Conservation (phyloP, 1,140 invertebrate genomes). For the Neocloeon triangulifer region DNA sequence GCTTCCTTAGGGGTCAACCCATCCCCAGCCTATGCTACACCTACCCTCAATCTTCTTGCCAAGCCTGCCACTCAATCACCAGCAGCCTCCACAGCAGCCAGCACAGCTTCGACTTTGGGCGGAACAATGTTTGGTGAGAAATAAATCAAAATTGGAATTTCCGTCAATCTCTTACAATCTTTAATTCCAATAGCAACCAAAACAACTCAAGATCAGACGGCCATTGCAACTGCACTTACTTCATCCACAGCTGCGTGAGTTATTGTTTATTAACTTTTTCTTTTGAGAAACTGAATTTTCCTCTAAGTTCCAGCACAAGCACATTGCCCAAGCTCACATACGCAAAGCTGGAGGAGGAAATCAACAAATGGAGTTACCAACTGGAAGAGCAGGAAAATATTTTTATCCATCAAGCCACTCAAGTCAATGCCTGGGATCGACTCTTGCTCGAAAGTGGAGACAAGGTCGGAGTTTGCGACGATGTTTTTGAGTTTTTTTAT, state of each 20-base stretch:
- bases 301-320: constrained; percentile 17
- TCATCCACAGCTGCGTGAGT: constrained; percentile 4
- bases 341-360: constrained; percentile 71
- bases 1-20: no score
- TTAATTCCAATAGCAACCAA: no score
- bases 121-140: no score
- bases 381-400: constrained; percentile 82
- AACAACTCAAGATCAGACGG: no score
- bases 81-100: no score
- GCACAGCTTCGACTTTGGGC: no score
- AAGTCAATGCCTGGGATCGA: constrained; percentile 87
- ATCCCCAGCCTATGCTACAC: no score
- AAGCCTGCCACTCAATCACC: no score
- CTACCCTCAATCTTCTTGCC: no score
- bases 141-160: no score
- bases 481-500: background rate
- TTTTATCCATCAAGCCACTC: constrained; percentile 82
- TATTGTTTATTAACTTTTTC: background rate
- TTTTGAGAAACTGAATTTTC: constrained; percentile 15
- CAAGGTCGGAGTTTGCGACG: constrained; percentile 28
- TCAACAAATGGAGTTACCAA: constrained; percentile 90
- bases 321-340: no score
- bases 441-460: constrained; percentile 76
- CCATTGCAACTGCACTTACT: constrained; percentile 3
- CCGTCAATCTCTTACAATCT: no score